phyloP scores from a whole-genome alignment of 2,888 invertebrate species.

The Odontomyia ornata region DNA sequence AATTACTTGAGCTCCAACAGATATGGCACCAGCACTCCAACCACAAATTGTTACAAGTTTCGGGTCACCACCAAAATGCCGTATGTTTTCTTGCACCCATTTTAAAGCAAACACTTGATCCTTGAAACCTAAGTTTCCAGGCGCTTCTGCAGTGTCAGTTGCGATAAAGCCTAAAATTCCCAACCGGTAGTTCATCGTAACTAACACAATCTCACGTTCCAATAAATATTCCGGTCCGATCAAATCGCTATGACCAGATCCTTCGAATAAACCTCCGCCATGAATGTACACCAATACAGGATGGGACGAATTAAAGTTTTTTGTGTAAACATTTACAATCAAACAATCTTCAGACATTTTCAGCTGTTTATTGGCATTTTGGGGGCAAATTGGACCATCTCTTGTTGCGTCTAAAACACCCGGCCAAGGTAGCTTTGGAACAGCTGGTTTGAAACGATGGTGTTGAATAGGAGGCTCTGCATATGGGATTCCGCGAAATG shows the following conservation, averaged over 20 bases:
- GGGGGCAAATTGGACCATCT: slow-evolving; percentile 58
- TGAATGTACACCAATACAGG: slow-evolving; percentile 39
- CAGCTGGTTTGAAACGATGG: slow-evolving; percentile 61
- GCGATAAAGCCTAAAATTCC: slow-evolving; percentile 67
- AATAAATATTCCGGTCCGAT: slow-evolving; percentile 59
- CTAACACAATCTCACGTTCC: slow-evolving; percentile 58
- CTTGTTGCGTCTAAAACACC: slow-evolving; percentile 59
- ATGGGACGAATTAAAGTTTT: slow-evolving; percentile 37
- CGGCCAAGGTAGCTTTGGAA: slow-evolving; percentile 56
- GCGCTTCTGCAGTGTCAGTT: slow-evolving; percentile 69
- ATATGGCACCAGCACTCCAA: slow-evolving; percentile 54
- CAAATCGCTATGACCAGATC: background rate
- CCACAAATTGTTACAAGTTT: slow-evolving; percentile 71
- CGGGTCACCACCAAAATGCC: slow-evolving; percentile 73
- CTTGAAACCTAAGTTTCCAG: slow-evolving; percentile 74
- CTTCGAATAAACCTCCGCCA: slow-evolving; percentile 56
- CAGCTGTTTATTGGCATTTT: slow-evolving; percentile 46
- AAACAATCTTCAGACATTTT: slow-evolving; percentile 68
- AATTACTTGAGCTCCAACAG: slow-evolving; percentile 58
- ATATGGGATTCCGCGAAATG: slow-evolving; percentile 63
- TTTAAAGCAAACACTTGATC: slow-evolving; percentile 73
- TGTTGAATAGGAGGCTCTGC: slow-evolving; percentile 61
- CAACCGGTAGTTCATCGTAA: slow-evolving; percentile 59
- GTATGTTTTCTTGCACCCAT: slow-evolving; percentile 73
- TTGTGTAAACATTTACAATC: slow-evolving; percentile 68